A percentile compares a stretch with the other conserved stretches of the same genome.
Evolutionary conservation across 1,140 invertebrate genomes (phyloP).

Genomic region (Aethina tumida): DNA sequence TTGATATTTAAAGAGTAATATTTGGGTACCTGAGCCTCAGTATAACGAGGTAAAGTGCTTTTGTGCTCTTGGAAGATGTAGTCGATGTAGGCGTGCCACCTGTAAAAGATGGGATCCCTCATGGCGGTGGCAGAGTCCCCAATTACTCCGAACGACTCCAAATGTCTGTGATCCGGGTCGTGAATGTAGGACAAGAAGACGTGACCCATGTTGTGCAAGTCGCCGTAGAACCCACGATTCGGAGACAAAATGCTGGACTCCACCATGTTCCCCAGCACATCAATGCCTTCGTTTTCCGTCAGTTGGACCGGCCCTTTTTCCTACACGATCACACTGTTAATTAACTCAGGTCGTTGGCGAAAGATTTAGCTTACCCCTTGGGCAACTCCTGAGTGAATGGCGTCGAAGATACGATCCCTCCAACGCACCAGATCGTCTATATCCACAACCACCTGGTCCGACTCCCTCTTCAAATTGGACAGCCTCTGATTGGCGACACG

Average conservation of each 20-base stretch:
- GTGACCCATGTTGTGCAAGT: constrained; percentile 50
- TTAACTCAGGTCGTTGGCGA: not conserved
- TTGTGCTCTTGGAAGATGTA: constrained; percentile 71
- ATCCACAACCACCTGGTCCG: constrained; percentile 55
- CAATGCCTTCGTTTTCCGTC: constrained; percentile 35
- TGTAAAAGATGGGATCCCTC: constrained; percentile 77
- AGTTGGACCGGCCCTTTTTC: constrained; percentile 21
- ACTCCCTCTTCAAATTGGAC: constrained; percentile 52
- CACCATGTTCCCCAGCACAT: constrained; percentile 40
- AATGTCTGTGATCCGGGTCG: constrained; percentile 44
- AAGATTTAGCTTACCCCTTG: constrained; percentile 37
- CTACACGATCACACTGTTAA: constrained; percentile 5
- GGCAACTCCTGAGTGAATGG: constrained; percentile 58
- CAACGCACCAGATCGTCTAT: constrained; percentile 61
- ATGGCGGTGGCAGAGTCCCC: constrained; percentile 56
- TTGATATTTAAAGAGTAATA: not conserved
- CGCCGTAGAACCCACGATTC: constrained; percentile 43
- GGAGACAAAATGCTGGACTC: constrained; percentile 35
- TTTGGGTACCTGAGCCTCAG: constrained; percentile 39
- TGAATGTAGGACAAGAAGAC: constrained; percentile 44
- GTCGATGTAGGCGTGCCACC: constrained; percentile 72
- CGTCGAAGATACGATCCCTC: constrained; percentile 63
- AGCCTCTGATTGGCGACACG: constrained; percentile 47
- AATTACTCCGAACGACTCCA: constrained; percentile 56
- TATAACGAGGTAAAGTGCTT: constrained; percentile 53